Evolutionary conservation across 2,888 invertebrate species (phyloP).

Genomic region (Andrena dorsata): DNA sequence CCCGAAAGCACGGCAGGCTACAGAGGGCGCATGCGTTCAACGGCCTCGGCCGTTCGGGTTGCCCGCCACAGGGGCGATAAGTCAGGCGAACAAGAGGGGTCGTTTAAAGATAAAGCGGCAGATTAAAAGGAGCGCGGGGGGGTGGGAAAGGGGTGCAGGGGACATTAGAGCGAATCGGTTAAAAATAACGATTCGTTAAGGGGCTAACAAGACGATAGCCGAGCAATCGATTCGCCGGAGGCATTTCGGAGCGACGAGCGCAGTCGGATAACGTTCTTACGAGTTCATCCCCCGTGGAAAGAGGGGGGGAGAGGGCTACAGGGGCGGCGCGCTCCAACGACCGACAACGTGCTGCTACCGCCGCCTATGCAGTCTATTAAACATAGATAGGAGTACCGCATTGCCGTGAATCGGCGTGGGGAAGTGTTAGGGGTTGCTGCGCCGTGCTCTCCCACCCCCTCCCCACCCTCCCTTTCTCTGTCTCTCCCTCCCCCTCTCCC

Average conservation of each 20-base stretch:
- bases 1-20: no score
- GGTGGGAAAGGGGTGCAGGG: no score
- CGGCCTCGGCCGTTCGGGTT: no score
- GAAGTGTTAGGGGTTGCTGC: conserved; percentile 73
- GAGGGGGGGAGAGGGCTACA: conserved; percentile 5
- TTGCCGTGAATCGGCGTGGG: conserved; percentile 80
- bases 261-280: conserved; percentile 21
- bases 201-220: not conserved
- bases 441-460: conserved; percentile 43
- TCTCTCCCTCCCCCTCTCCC: not conserved
- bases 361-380: conserved; percentile 81
- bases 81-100: no score
- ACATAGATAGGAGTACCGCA: conserved; percentile 82
- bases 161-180: not conserved
- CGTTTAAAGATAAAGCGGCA: no score
- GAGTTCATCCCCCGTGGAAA: conserved; percentile 29
- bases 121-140: no score
- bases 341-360: conserved; percentile 63
- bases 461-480: conserved; percentile 3
- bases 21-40: no score
- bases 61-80: no score
- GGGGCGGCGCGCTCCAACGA: conserved; percentile 43
- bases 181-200: conserved; percentile 3
- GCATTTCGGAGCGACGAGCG: conserved; percentile 8
- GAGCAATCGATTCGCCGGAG: conserved; percentile 21